phyloP scores from a whole-genome alignment of 2,113 vertebrate genomes.

The Callorhinus ursinus region DNA sequence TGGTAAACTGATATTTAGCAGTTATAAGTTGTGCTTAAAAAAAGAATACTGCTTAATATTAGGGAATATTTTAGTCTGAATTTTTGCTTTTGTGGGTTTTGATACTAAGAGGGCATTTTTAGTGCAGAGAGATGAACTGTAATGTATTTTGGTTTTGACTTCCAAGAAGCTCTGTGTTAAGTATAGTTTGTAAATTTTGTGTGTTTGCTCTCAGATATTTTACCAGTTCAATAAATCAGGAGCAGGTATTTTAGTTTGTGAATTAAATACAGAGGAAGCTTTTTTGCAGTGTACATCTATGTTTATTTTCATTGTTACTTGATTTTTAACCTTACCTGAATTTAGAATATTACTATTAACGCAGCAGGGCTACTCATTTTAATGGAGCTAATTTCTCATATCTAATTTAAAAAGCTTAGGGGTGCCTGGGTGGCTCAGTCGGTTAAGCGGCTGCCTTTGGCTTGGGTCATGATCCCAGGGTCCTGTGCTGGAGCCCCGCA shows the following conservation, averaged over 20 bases:
- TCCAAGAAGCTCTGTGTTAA: background rate
- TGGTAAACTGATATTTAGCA: conserved; percentile 41
- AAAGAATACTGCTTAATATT: conserved; percentile 33
- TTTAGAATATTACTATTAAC: background rate
- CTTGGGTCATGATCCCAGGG: no score
- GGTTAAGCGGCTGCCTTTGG: no score
- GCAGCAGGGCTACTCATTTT: background rate
- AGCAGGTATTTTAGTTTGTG: conserved; percentile 16
- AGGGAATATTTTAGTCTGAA: conserved; percentile 26
- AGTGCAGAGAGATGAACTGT: background rate
- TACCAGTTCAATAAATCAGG: conserved; percentile 8
- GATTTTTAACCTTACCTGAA: background rate
- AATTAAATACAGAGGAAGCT: background rate
- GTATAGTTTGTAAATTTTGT: conserved; percentile 18
- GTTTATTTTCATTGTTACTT: conserved; percentile 48
- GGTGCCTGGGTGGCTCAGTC: no score
- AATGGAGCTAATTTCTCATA: conserved; percentile 20
- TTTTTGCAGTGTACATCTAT: conserved; percentile 22
- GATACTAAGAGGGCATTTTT: background rate
- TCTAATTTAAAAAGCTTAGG: background rate
- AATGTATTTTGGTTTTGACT: background rate
- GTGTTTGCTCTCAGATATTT: conserved; percentile 38
- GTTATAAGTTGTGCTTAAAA: background rate
- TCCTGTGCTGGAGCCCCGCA: no score
- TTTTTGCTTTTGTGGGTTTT: background rate